A percentile compares a stretch with the other conserved stretches of the same genome.
phyloP scores from a whole-genome alignment of 2,888 invertebrate species.

The Ophion obscuratus region DNA sequence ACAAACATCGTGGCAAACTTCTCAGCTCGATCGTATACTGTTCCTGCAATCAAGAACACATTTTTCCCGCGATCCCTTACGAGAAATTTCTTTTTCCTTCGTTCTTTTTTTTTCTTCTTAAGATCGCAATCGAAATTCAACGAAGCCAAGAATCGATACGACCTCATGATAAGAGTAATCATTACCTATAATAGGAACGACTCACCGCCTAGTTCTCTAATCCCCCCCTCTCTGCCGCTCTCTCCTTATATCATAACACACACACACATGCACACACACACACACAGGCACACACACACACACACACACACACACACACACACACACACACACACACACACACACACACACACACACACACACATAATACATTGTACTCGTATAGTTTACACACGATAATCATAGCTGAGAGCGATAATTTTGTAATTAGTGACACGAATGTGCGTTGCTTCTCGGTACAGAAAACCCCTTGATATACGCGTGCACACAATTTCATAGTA shows the following conservation, averaged over 20 bases:
- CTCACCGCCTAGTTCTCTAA: slow-evolving; percentile 23
- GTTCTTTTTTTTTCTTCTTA: slow-evolving; percentile 13
- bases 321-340: no score
- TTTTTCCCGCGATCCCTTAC: slow-evolving; percentile 1
- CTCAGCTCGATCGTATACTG: slow-evolving; percentile 7
- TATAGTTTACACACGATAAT: slow-evolving; percentile 63
- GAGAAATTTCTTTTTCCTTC: neutral
- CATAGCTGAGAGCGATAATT: slow-evolving; percentile 64
- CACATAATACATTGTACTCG: slow-evolving; percentile 7
- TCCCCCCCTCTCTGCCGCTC: neutral
- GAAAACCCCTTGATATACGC: slow-evolving; percentile 44
- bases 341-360: no score
- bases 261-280: no score
- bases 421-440: slow-evolving; percentile 67
- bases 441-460: slow-evolving; percentile 54
- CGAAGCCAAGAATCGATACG: slow-evolving; percentile 52
- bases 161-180: slow-evolving; percentile 57
- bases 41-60: slow-evolving; percentile 1
- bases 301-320: no score
- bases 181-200: slow-evolving; percentile 56
- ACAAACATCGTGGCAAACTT: neutral
- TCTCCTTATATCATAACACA: neutral
- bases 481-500: slow-evolving; percentile 29
- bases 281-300: no score
- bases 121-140: slow-evolving; percentile 38